phyloP scores from a whole-genome alignment of 2,113 vertebrate genomes.

The Anarhynchus alexandrinus region DNA sequence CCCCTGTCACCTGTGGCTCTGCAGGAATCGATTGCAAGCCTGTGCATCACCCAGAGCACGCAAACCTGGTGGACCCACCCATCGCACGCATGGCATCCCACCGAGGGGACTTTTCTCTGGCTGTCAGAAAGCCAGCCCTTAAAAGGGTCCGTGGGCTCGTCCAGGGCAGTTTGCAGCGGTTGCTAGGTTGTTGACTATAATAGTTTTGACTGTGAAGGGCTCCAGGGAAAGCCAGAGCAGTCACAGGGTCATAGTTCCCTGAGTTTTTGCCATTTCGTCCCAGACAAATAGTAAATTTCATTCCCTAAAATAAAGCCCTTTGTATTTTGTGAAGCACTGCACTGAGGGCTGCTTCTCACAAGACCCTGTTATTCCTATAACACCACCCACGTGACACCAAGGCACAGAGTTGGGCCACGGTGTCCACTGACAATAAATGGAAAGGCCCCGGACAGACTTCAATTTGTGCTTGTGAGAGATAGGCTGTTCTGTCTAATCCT shows the following conservation, averaged over 20 bases:
- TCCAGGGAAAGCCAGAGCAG: neutral
- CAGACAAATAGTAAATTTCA: neutral
- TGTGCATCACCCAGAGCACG: neutral
- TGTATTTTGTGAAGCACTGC: neutral
- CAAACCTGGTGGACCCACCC: neutral
- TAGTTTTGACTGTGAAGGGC: neutral
- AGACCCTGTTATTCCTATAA: neutral
- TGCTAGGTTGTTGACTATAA: neutral
- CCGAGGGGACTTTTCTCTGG: neutral
- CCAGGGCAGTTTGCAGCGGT: neutral
- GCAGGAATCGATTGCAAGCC: neutral
- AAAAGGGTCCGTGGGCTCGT: neutral
- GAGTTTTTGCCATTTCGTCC: neutral
- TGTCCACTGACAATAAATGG: neutral
- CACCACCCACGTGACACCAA: neutral
- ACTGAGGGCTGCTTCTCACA: neutral
- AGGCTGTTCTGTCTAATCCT: constrained; percentile 4
- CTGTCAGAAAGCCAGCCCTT: neutral
- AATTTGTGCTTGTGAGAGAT: constrained; percentile 6
- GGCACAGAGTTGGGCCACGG: neutral
- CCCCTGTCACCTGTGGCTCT: neutral
- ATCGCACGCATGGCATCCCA: fast-evolving
- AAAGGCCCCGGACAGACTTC: constrained; percentile 8
- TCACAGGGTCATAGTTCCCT: neutral
- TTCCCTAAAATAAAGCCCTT: neutral